Base-by-base conservation (phyloP, 2,113 vertebrate genomes). In the Phalacrocorax aristotelis region DNA sequence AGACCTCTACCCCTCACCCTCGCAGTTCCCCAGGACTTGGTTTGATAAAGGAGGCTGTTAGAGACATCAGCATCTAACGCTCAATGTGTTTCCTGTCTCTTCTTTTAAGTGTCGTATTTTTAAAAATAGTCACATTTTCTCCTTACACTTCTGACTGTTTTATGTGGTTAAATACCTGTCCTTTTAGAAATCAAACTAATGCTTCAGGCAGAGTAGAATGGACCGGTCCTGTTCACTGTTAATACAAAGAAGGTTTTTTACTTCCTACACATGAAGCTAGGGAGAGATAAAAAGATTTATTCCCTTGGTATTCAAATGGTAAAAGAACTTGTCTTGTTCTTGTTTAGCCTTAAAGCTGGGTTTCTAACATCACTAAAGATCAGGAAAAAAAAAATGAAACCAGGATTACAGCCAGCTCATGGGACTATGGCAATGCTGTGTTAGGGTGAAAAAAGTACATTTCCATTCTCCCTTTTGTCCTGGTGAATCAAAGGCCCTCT, bases 381-480 rank as follows among this genome's bases (percentile, higher is more conserved):
- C 26, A 90, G 51, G 66, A 88, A 93, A 94, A 48, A 78, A 66
- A 95, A 96, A 97, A 95, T 66, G 54, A 86, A 93, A 34, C 34
- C 84, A 95, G 81, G 94, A 94, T 94, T 97, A 96, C 77, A 95
- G 49, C 22, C 19, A 65, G 68, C 40, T 95, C 61, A 71, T 60
- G 71, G 51, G 91, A 90, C 51, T 80, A 4, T 48, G 20, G 83
- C 34, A 95, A 71, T 76, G 40, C 69, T 82, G 66, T 83, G 46
- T 26, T 57, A 64, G 23, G 65, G 79, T 83, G 70, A 61, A 85
- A 94, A 93, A 94, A 93, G 55, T 51, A 55, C n/a, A 40, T 78
- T 92, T 96, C 89, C 83, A 74, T 96, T 91, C 82, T 93, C 75
- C 26, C 83, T 79, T 97, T 98, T 96, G 94, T 97, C 49, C 79